phyloP scores from a whole-genome alignment of 2,888 invertebrate genomes.

The Scrobipalpa atriplicella region DNA sequence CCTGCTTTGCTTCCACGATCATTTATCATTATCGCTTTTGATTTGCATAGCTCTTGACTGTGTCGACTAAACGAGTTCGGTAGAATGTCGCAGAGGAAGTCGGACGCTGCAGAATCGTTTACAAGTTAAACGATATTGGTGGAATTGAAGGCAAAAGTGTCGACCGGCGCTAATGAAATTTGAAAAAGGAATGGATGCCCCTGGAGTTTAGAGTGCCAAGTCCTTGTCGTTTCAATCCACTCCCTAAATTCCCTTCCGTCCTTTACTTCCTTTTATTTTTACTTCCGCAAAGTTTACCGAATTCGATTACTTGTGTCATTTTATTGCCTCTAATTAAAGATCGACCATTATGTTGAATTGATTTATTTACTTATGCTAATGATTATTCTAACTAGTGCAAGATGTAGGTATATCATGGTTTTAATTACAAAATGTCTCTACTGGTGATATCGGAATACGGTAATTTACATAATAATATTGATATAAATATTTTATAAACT shows the following conservation, averaged over 20 bases:
- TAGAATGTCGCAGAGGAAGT: neutral
- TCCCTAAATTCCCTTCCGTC: slow-evolving; percentile 40
- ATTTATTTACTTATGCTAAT: slow-evolving; percentile 12
- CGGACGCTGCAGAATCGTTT: slow-evolving; percentile 31
- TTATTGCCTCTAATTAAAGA: slow-evolving; percentile 47
- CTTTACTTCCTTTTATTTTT: slow-evolving; percentile 35
- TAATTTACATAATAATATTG: neutral
- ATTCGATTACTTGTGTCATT: slow-evolving; percentile 40
- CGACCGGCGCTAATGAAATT: slow-evolving; percentile 37
- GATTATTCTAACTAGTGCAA: neutral
- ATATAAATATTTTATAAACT: neutral
- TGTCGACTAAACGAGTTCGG: slow-evolving; percentile 9
- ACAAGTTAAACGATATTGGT: slow-evolving; percentile 39
- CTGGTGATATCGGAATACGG: neutral
- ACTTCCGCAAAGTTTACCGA: slow-evolving; percentile 51
- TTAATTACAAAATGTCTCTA: slow-evolving; percentile 6
- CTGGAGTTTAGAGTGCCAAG: slow-evolving; percentile 20
- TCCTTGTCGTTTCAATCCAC: slow-evolving; percentile 36
- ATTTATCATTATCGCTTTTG: slow-evolving; percentile 16
- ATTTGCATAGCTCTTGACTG: slow-evolving; percentile 23
- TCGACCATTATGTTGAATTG: slow-evolving; percentile 8
- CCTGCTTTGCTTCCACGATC: slow-evolving; percentile 14
- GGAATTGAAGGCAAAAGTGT: slow-evolving; percentile 33
- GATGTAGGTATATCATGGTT: neutral
- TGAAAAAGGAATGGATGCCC: slow-evolving; percentile 34